phyloP scores from a whole-genome alignment of 1,140 invertebrate genomes.

The Hirudo medicinalis region DNA sequence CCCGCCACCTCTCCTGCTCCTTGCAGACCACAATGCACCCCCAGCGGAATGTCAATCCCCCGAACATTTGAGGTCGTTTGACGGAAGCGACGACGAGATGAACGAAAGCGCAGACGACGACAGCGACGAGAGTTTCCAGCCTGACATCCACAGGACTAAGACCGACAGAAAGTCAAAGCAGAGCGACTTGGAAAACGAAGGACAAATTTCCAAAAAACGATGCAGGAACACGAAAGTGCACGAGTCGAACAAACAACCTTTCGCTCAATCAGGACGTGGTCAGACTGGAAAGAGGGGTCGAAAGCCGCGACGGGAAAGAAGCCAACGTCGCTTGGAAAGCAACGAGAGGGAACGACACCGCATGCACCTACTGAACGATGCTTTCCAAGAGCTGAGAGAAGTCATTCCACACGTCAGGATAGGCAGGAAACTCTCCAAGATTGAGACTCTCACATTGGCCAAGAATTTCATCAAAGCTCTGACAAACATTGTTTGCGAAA shows the following conservation, averaged over 20 bases:
- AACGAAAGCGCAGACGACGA: constrained; percentile 4
- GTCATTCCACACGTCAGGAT: constrained; percentile 75
- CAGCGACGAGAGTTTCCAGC: constrained; percentile 7
- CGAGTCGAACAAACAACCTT: not conserved
- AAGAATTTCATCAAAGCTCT: constrained; percentile 58
- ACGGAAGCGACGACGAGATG: not conserved
- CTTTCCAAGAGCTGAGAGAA: constrained; percentile 75
- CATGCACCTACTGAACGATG: constrained; percentile 76
- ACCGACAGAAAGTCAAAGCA: not conserved
- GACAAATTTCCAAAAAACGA: not conserved
- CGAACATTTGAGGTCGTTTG: not conserved
- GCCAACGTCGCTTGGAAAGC: constrained; percentile 64
- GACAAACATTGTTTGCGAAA: constrained; percentile 69
- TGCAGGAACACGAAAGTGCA: constrained; percentile 1
- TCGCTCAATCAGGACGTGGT: not conserved
- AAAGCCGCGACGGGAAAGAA: constrained; percentile 55
- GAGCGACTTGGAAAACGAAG: not conserved
- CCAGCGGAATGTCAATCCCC: not conserved
- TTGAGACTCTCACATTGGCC: constrained; percentile 23
- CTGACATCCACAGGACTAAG: not conserved
- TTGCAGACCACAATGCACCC: not conserved
- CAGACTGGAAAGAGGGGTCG: constrained; percentile 12
- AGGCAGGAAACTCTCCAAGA: constrained; percentile 41
- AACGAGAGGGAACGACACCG: constrained; percentile 73
- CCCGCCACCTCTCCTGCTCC: not conserved